phyloP scores from a whole-genome alignment of 2,797 vertebrate genomes.

The Lagorchestes hirsutus region DNA sequence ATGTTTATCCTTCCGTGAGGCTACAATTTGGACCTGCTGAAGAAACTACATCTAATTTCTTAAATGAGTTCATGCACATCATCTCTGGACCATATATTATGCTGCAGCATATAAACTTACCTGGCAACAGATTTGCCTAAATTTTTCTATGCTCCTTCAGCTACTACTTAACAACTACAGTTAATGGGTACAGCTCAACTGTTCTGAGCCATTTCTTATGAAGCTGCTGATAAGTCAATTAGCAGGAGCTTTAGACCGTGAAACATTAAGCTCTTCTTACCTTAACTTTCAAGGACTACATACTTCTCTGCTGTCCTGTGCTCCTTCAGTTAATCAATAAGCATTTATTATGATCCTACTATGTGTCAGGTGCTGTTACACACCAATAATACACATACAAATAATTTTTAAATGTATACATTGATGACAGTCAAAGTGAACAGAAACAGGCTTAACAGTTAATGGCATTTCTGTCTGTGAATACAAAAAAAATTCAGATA shows the following conservation, averaged over 20 bases:
- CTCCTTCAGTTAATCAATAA: background rate
- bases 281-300: background rate
- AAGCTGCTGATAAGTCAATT: background rate
- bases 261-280: background rate
- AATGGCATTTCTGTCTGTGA: background rate
- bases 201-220: background rate
- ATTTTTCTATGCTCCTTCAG: no score
- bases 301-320: background rate
- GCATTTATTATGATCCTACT: background rate
- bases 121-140: no score
- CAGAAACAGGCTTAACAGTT: background rate
- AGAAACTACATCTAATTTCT: no score
- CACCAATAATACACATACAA: background rate
- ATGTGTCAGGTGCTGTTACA: background rate
- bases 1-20: no score
- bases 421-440: slow-evolving; percentile 18
- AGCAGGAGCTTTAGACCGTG: background rate
- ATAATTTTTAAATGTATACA: no score
- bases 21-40: no score
- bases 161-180: no score
- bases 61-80: no score
- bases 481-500: background rate
- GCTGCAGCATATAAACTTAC: no score
- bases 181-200: background rate
- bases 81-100: no score